Percentiles rank a stretch among this genome's conserved stretches.
These are phyloP conservation scores for Rhyzopertha dominica DNA, from an alignment of 1,140 invertebrate genomes.

Conservation along the genomic window DNA sequence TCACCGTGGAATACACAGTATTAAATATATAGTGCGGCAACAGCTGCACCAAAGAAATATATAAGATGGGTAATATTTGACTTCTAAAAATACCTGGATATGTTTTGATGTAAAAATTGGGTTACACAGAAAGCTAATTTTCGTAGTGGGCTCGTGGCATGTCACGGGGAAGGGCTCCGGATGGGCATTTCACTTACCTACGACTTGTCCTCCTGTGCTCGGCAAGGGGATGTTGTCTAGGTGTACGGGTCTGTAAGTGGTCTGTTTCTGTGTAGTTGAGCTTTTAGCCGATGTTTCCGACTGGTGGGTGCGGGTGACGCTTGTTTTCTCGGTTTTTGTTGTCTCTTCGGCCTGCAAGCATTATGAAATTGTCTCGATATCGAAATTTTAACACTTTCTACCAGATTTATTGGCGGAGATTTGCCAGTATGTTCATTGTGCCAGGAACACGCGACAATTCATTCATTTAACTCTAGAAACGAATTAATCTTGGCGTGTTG, in stretches of 20 bases:
- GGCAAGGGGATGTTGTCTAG: slow-evolving; percentile 70
- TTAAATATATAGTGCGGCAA: slow-evolving; percentile 19
- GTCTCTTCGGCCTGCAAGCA: slow-evolving; percentile 39
- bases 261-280: slow-evolving; percentile 37
- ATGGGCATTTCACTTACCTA: slow-evolving; percentile 51
- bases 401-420: too few relatives aligned
- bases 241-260: slow-evolving; percentile 57
- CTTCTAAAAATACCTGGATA: slow-evolving; percentile 43
- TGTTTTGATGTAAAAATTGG: slow-evolving; percentile 37
- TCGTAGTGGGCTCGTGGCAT: neutral
- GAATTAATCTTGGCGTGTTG: too few relatives aligned
- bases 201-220: slow-evolving; percentile 64
- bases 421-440: too few relatives aligned
- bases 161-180: neutral
- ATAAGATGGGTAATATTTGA: slow-evolving; percentile 41
- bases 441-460: too few relatives aligned
- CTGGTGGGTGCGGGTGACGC: slow-evolving; percentile 28
- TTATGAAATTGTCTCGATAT: too few relatives aligned
- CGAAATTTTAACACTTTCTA: too few relatives aligned
- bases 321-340: slow-evolving; percentile 41
- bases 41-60: slow-evolving; percentile 30
- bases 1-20: slow-evolving; percentile 24
- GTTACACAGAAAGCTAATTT: slow-evolving; percentile 18
- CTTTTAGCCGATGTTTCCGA: slow-evolving; percentile 36
- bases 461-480: too few relatives aligned